Evolutionary conservation across 2,888 invertebrate species (phyloP).

Genomic region (Cantharis rustica): DNA sequence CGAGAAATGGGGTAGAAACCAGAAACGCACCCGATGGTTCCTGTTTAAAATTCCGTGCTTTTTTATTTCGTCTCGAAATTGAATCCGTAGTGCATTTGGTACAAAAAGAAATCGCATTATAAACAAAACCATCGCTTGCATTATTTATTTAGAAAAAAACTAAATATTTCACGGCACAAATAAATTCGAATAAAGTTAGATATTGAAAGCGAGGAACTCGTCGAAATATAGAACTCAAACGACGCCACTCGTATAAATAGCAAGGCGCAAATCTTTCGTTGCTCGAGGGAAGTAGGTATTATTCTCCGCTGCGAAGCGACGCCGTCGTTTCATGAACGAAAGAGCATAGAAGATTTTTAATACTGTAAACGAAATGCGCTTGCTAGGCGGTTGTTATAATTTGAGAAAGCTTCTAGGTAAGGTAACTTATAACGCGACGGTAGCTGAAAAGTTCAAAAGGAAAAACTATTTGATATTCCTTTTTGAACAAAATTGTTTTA

Average conservation of each 20-base stretch:
- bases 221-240: constrained; percentile 26
- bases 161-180: background rate
- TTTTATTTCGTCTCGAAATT: background rate
- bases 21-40: background rate
- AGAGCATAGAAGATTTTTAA: constrained; percentile 35
- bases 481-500: background rate
- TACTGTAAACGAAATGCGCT: constrained; percentile 40
- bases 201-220: constrained; percentile 10
- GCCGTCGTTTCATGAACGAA: constrained; percentile 38
- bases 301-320: constrained; percentile 15
- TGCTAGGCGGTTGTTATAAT: constrained; percentile 39
- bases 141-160: background rate
- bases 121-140: background rate
- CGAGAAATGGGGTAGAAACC: background rate
- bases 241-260: constrained; percentile 27
- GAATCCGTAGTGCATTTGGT: background rate
- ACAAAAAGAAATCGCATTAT: background rate
- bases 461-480: background rate
- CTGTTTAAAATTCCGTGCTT: background rate
- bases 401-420: constrained; percentile 39
- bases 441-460: background rate
- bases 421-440: constrained; percentile 31
- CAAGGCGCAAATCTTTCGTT: constrained; percentile 29
- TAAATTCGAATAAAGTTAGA: constrained; percentile 7
- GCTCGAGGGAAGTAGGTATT: constrained; percentile 19